Base-by-base conservation (phyloP, 1,140 invertebrate genomes). In the Batillaria attramentaria region DNA sequence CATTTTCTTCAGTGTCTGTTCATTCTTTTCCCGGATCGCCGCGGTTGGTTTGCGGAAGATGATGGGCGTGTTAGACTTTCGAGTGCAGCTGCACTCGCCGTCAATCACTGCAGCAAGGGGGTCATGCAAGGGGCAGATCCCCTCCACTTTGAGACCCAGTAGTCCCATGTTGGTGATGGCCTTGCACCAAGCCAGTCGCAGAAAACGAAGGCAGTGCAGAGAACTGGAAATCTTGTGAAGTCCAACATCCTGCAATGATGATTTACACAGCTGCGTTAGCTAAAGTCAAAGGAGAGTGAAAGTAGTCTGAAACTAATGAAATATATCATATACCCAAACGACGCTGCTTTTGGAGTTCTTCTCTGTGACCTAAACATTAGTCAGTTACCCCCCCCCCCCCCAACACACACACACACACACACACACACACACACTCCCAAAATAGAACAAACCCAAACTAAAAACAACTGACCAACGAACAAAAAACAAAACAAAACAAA, bases 211-310 rank as follows among this genome's bases (percentile, higher is more conserved):
- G 77, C 91, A 87, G 66, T 92, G 85, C 84, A 95, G 91, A 81
- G 94, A 92, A 82, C 93, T 92, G 81, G 94, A 89, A 24, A 92
- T 89, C 28, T 85, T 87, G 73, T 90, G 90, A 60, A 95, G 90
- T 28, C 94, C 93, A 78, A 91, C 92, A 88, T 95, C 94, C 4
- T 94, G 94, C 1, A 95, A 92, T n/a, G n/a, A n/a, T n/a, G n/a
- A n/a, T n/a, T n/a, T n/a, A n/a, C n/a, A n/a, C n/a, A n/a, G n/a
- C n/a, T n/a, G n/a, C n/a, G n/a, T n/a, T n/a, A n/a, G n/a, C n/a
- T n/a, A n/a, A n/a, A n/a, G n/a, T n/a, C n/a, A n/a, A n/a, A n/a
- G n/a, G n/a, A n/a, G n/a, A n/a, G n/a, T n/a, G n/a, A n/a, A n/a
- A n/a, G n/a, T n/a, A n/a, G n/a, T n/a, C n/a, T n/a, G n/a, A n/a